These are phyloP conservation scores for Urosaurus nigricauda DNA, from an alignment of 2,797 vertebrate genomes.

Conservation along the genomic window DNA sequence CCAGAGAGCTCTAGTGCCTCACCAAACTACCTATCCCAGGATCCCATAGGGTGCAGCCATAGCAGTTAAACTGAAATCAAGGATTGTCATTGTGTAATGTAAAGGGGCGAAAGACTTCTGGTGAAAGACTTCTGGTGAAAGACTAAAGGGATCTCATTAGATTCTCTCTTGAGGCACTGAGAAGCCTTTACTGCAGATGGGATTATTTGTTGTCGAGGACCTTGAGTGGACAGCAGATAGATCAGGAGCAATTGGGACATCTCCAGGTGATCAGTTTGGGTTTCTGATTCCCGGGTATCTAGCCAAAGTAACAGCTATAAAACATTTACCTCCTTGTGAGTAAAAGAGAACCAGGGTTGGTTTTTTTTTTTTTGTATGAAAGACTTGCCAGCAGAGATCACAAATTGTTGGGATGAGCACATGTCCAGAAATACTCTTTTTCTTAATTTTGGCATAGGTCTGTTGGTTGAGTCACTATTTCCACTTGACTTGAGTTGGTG, in stretches of 20 bases:
- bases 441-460: neutral
- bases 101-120: neutral
- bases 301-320: neutral
- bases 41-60: no score
- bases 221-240: neutral
- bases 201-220: neutral
- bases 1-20: no score
- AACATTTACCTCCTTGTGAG: neutral
- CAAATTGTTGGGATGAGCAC: neutral
- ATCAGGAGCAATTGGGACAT: neutral
- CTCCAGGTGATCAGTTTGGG: neutral
- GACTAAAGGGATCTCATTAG: no score
- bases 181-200: neutral
- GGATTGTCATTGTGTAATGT: no score
- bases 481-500: neutral
- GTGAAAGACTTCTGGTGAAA: neutral
- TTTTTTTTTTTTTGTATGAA: neutral
- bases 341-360: neutral
- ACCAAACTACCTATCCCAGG: no score
- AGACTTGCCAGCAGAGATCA: neutral
- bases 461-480: neutral
- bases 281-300: neutral
- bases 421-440: neutral
- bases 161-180: neutral
- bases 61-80: no score